These are phyloP conservation scores for Thamnophis sirtalis DNA, from an alignment of 2,113 vertebrate genomes.

Conservation along the genomic window DNA sequence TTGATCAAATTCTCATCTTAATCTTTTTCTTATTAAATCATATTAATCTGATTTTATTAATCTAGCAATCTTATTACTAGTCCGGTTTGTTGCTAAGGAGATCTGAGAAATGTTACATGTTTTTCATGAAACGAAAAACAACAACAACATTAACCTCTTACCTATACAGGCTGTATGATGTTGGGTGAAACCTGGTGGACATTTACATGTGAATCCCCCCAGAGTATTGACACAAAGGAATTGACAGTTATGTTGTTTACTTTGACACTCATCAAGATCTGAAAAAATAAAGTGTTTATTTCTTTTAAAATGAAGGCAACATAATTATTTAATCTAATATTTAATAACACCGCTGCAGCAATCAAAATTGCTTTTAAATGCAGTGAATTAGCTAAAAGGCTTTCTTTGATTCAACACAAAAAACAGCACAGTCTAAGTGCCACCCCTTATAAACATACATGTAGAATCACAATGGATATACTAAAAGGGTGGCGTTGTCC, in stretches of 20 bases:
- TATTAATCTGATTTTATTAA: background rate
- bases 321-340: background rate
- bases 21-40: background rate
- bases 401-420: background rate
- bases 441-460: background rate
- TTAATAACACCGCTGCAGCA: conserved; percentile 1
- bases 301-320: background rate
- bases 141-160: conserved; percentile 50
- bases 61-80: background rate
- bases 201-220: conserved; percentile 84
- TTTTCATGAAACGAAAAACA: background rate
- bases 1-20: background rate
- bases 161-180: conserved; percentile 84
- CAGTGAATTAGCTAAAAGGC: background rate
- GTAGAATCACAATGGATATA: background rate
- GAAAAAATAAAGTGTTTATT: background rate
- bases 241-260: conserved; percentile 83
- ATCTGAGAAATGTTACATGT: background rate
- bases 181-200: conserved; percentile 81
- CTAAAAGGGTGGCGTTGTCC: background rate
- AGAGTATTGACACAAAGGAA: conserved; percentile 83
- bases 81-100: background rate
- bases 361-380: background rate
- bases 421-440: background rate
- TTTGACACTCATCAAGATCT: conserved; percentile 86